Evolutionary conservation across 2,888 invertebrate species (phyloP).

Genomic region (Watsonalla cultraria): DNA sequence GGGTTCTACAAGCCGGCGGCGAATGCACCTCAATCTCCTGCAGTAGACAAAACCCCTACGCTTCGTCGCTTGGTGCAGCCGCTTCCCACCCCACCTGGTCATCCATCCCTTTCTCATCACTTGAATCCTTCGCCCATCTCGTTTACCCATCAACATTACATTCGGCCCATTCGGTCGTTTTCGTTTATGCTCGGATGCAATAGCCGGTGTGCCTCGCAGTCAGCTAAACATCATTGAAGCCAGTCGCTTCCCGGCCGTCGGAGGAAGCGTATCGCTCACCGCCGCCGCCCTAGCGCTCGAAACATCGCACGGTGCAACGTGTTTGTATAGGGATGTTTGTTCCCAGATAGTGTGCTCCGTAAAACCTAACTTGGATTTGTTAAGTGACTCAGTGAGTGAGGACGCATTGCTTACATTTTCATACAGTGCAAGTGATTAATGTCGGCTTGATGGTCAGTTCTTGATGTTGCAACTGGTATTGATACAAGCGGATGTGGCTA

Average conservation of each 20-base stretch:
- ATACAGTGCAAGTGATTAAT: slow-evolving; percentile 48
- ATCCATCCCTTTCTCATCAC: slow-evolving; percentile 46
- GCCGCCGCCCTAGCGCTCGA: slow-evolving; percentile 49
- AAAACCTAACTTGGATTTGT: slow-evolving; percentile 52
- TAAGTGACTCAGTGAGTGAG: slow-evolving; percentile 48
- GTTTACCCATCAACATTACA: slow-evolving; percentile 64
- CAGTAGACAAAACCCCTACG: slow-evolving; percentile 58
- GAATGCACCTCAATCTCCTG: slow-evolving; percentile 65
- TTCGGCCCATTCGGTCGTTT: slow-evolving; percentile 73
- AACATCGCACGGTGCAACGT: slow-evolving; percentile 59
- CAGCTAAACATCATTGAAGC: slow-evolving; percentile 72
- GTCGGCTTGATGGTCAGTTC: slow-evolving; percentile 52
- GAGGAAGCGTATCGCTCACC: slow-evolving; percentile 55
- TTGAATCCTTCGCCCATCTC: slow-evolving; percentile 45
- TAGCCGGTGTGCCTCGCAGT: slow-evolving; percentile 72
- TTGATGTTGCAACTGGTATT: slow-evolving; percentile 34
- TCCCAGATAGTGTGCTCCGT: slow-evolving; percentile 64
- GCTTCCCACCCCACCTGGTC: slow-evolving; percentile 62
- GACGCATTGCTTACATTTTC: slow-evolving; percentile 20
- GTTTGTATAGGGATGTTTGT: slow-evolving; percentile 70
- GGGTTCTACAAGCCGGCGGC: slow-evolving; percentile 37
- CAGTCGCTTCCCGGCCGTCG: slow-evolving; percentile 67
- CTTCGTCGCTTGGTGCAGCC: slow-evolving; percentile 50
- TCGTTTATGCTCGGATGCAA: slow-evolving; percentile 74
- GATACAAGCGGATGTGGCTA: slow-evolving; percentile 46